Base-by-base conservation (phyloP, 2,888 invertebrate genomes). In the Harpagoxenus sublaevis region DNA sequence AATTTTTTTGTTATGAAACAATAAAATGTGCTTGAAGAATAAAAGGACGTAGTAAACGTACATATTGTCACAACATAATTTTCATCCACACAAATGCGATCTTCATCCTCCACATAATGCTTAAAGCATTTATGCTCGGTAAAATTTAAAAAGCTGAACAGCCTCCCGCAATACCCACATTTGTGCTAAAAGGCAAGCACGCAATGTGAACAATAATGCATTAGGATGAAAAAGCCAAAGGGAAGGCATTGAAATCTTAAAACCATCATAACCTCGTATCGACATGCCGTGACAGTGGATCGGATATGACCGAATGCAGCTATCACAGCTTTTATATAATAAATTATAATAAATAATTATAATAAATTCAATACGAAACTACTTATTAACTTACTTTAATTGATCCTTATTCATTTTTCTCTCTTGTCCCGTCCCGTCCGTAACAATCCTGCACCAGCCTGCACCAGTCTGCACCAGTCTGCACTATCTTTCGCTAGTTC, bases 41-140 rank as follows among this genome's bases (percentile, higher is more conserved):
- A 23, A 31, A 60, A 35, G 60, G 1, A 18, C 31, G 6, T 31
- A 60, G 60, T 6, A 63, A 35, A 63, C 65, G 9, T 63, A 63
- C 63, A 3, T 63, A 63, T 35, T 39, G 63, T 63, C n/a, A 63
- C 63, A 39, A 63, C 63, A 63, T 63, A 9, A 39, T 63, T 63
- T 9, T 63, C 63, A n/a, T 63, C n/a, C 3, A 63, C n/a, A 9
- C n/a, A 63, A n/a, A 39, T 63, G 9, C n/a, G 35, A 39, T 63
- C 63, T n/a, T 63, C 18, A 31, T 31, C 8, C 60, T 60, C 60
- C 15, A 18, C 15, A 60, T 60, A 60, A 60, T 31, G 18, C 2
- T 63, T 63, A 9, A 63, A 63, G n/a, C 63, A 63, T 39, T 63
- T 39, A 60, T 60, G 60, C 62, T 62, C 62, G 9, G 35, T 1